A percentile compares a stretch with the other conserved stretches of the same genome.
phyloP scores from a whole-genome alignment of 2,113 vertebrate species.

The Brachionichthys hirsutus region DNA sequence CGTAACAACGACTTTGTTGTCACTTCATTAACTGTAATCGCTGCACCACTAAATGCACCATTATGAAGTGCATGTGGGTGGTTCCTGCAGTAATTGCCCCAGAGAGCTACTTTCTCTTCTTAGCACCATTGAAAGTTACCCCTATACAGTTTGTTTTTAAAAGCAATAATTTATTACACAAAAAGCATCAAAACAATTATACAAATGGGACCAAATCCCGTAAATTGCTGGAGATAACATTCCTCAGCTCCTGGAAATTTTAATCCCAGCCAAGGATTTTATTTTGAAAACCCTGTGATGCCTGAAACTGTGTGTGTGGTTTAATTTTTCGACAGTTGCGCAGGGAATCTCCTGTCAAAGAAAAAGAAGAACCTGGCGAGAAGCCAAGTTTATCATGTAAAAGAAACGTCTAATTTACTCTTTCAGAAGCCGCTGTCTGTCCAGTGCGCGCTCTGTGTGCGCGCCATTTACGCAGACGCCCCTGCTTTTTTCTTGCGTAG shows the following conservation, averaged over 20 bases:
- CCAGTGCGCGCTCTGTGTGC: slow-evolving; percentile 44
- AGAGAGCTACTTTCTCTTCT: no score
- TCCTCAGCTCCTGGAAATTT: background rate
- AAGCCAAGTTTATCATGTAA: slow-evolving; percentile 54
- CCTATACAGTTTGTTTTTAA: no score
- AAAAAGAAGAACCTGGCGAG: slow-evolving; percentile 50
- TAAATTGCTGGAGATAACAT: background rate
- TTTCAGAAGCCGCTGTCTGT: slow-evolving; percentile 1
- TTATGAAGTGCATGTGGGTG: no score
- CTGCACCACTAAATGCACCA: no score
- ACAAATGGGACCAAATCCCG: no score
- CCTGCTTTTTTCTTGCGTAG: no score
- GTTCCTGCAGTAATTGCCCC: no score
- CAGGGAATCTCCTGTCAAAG: slow-evolving; percentile 64
- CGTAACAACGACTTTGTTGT: no score
- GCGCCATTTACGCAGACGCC: background rate
- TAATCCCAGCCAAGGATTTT: slow-evolving; percentile 12
- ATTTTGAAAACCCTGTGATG: slow-evolving; percentile 19
- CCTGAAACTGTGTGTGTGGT: background rate
- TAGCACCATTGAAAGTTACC: no score
- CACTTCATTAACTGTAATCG: no score
- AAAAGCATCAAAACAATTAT: no score
- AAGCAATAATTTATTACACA: no score
- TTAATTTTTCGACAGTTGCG: slow-evolving; percentile 41
- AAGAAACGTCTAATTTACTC: background rate